These are phyloP conservation scores for Drosophila austrosaltans DNA, from an alignment of 2,888 invertebrate genomes.

Conservation along the genomic window DNA sequence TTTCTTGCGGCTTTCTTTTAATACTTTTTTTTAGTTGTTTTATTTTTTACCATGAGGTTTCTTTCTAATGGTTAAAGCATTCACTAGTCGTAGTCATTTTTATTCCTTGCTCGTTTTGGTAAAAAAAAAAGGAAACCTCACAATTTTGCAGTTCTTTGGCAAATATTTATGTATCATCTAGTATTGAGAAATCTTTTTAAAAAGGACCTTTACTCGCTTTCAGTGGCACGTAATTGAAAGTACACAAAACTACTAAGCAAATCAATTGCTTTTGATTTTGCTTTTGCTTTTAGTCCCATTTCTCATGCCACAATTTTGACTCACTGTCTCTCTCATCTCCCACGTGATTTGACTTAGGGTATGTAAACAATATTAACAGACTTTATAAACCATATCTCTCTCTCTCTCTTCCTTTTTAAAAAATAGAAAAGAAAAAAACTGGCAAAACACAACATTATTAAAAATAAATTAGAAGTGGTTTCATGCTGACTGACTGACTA, in stretches of 20 bases:
- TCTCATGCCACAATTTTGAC: not conserved
- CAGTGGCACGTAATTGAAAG: slow-evolving; percentile 62
- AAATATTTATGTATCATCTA: slow-evolving; percentile 55
- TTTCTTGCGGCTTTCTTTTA: not conserved
- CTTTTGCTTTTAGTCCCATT: slow-evolving; percentile 8
- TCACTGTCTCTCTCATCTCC: slow-evolving; percentile 1
- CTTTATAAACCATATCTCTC: slow-evolving; percentile 23
- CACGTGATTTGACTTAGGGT: slow-evolving; percentile 25
- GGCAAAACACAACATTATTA: slow-evolving; percentile 64
- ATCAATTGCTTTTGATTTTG: slow-evolving; percentile 47
- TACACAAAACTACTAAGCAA: slow-evolving; percentile 59
- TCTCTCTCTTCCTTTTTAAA: slow-evolving; percentile 20
- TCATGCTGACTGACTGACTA: slow-evolving; percentile 37
- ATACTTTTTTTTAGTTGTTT: not conserved
- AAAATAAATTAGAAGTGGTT: slow-evolving; percentile 75
- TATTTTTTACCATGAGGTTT: slow-evolving; percentile 18
- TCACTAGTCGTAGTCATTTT: not conserved
- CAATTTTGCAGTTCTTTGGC: slow-evolving; percentile 6
- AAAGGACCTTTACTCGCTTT: slow-evolving; percentile 6
- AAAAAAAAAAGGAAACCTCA: not conserved
- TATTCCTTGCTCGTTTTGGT: not conserved
- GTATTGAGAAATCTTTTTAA: slow-evolving; percentile 41
- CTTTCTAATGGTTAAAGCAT: slow-evolving; percentile 1
- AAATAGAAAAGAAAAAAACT: not conserved
- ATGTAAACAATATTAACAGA: slow-evolving; percentile 47